These are phyloP conservation scores for Diglossa cyanea DNA, from an alignment of 2,797 vertebrate species.

Conservation along the genomic window DNA sequence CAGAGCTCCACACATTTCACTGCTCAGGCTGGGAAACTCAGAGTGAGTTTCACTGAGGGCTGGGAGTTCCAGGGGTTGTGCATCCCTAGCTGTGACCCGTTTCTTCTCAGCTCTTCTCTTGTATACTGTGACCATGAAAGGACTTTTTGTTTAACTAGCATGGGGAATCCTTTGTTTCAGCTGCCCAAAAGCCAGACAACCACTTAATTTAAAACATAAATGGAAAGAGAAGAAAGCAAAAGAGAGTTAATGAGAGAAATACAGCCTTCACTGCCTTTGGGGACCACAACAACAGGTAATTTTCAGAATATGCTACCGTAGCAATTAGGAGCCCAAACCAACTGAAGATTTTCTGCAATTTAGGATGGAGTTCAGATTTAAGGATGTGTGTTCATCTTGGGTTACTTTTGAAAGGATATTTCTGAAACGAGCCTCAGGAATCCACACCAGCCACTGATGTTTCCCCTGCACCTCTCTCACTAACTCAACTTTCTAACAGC, in stretches of 20 bases:
- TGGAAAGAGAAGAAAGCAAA: neutral
- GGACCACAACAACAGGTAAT: neutral
- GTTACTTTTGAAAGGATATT: neutral
- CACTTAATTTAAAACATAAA: slow-evolving; percentile 1
- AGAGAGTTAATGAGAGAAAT: neutral
- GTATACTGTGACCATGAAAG: neutral
- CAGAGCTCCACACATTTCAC: neutral
- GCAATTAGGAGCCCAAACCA: neutral
- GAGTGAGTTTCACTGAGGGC: neutral
- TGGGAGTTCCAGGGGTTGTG: neutral
- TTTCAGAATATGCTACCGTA: neutral
- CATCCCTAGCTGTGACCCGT: neutral
- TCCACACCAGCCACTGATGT: accelerated
- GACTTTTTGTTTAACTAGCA: neutral
- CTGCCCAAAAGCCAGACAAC: neutral
- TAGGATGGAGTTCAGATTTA: neutral
- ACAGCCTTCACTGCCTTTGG: neutral
- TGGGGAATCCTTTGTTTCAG: neutral
- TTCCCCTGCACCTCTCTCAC: neutral
- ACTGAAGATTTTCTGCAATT: neutral
- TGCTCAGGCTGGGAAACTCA: neutral
- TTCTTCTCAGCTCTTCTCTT: slow-evolving; percentile 4
- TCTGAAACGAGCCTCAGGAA: neutral
- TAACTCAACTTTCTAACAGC: neutral
- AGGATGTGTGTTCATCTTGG: neutral